Conservation (phyloP, 2,797 vertebrate genomes). For the Micromesistius poutassou region DNA sequence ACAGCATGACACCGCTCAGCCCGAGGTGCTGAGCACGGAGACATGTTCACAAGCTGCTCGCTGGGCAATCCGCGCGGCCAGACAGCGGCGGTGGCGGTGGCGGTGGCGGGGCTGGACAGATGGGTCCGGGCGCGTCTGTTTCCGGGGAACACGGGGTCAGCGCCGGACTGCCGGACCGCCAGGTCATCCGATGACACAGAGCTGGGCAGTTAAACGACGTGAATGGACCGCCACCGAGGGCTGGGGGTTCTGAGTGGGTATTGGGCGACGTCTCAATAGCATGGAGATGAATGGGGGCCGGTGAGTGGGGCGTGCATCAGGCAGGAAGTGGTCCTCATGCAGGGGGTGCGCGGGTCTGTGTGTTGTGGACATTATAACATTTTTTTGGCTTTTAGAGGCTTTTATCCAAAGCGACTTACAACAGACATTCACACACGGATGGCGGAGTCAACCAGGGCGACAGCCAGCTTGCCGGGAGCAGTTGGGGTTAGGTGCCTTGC, state of each 20-base stretch:
- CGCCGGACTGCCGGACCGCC: too few species aligned
- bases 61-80: background rate
- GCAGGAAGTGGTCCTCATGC: background rate
- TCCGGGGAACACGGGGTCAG: background rate
- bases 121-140: background rate
- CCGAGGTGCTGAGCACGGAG: background rate
- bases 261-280: constrained; percentile 3
- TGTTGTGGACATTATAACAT: too few species aligned
- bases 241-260: background rate
- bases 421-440: too few species aligned
- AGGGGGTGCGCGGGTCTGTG: background rate
- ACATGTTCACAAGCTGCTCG: constrained; percentile 22
- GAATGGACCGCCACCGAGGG: too few species aligned
- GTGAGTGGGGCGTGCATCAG: background rate
- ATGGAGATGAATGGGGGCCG: constrained; percentile 24
- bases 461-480: too few species aligned
- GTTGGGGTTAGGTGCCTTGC: too few species aligned
- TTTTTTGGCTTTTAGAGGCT: too few species aligned
- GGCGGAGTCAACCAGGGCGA: too few species aligned
- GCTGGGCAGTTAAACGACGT: too few species aligned
- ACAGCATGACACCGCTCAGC: constrained; percentile 7
- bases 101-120: constrained; percentile 15
- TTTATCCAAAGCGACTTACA: too few species aligned
- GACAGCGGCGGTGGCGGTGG: background rate
- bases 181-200: too few species aligned